Base-by-base conservation (phyloP, 2,797 vertebrate genomes). In the Oreochromis mossambicus region DNA sequence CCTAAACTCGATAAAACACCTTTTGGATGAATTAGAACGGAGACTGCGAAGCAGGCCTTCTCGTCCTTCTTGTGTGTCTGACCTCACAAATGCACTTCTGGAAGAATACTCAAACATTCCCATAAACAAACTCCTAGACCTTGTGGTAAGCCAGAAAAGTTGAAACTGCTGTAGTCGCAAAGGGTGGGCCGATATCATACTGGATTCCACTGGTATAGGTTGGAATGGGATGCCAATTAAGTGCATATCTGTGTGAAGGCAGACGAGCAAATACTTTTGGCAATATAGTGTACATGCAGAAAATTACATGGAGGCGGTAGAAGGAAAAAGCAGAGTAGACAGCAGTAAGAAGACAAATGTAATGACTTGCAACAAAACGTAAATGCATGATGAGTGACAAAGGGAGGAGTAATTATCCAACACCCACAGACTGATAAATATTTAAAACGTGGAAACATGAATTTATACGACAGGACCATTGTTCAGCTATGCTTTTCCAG, bases 351-450 rank as follows among this genome's bases (percentile, higher is more conserved):
- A 66, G 19, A 38, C n/a, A 68, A 43, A 68, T 0, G 1, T 41
- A 68, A 41, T 41, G 63, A 21, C 36, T 41, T 68, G n/a, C 61
- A 63, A 66, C 61, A 41, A 46, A 70, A 70, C 15, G 14, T 26
- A 46, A 46, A 46, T 46, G 8, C 41, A 46, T 29, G 0, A 14
- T 19, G 14, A 7, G 8, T 48, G 26, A 48, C 9, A 73, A 4
- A 46, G 41, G 7, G 21, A 26, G 14, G 24, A 48, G 9, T 48
- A 48, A 48, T 73, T 26, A 46, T 70, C 24, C 38, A 70, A 46
- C 24, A 70, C 21, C 6, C 66, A 17, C 21, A 70, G 14, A 70
- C 6, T 46, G 2, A 46, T 46, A 17, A 70, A 46, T 26, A 46
- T 46, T 29, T 29, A 8, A 13, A 66, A 41, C 14, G 61, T 38